A percentile compares a stretch with the other conserved stretches of the same genome.
phyloP scores from a whole-genome alignment of 2,113 vertebrate species.

The Semnopithecus entellus region DNA sequence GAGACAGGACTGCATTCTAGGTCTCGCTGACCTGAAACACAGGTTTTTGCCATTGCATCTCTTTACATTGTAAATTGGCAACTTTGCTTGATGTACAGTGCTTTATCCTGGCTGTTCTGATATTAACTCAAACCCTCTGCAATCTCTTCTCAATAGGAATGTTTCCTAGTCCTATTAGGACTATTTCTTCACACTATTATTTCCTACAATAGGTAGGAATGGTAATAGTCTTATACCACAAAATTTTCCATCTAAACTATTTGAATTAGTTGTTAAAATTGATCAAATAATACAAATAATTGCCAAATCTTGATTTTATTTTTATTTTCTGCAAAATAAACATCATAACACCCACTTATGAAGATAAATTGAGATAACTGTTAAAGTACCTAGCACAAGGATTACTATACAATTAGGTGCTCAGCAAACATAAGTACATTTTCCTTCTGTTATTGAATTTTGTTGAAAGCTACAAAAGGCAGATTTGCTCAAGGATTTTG shows the following conservation, averaged over 20 bases:
- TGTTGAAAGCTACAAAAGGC: neutral
- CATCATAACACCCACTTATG: neutral
- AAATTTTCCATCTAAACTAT: neutral
- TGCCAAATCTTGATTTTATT: neutral
- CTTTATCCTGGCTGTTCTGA: neutral
- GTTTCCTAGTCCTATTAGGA: neutral
- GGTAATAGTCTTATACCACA: neutral
- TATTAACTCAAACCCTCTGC: neutral
- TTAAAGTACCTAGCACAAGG: slow-evolving; percentile 28
- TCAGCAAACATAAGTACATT: neutral
- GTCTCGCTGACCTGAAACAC: neutral
- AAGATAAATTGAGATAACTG: neutral
- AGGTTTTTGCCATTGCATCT: neutral
- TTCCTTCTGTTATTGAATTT: slow-evolving; percentile 11
- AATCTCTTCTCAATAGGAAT: neutral
- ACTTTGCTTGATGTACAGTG: neutral
- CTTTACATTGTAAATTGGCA: neutral
- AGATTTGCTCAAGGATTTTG: neutral
- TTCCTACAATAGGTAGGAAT: neutral
- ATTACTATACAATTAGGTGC: neutral
- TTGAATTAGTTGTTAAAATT: slow-evolving; percentile 11
- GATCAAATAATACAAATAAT: slow-evolving; percentile 20
- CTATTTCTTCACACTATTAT: neutral
- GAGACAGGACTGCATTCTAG: neutral
- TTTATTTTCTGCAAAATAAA: slow-evolving; percentile 4